Conservation (phyloP, 2,888 invertebrate genomes). For the Lepetodrilus schrolli region DNA sequence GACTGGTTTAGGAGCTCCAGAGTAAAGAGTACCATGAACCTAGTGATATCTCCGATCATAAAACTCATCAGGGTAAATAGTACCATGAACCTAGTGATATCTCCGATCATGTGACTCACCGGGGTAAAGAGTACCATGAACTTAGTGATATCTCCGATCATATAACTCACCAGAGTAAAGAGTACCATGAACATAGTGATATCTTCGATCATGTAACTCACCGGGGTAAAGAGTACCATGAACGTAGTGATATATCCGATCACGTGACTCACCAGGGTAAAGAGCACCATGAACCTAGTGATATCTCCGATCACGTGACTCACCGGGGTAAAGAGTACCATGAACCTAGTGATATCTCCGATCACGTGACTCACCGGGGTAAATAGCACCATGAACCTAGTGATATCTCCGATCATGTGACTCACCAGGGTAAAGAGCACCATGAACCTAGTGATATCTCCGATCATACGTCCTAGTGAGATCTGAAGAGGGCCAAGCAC, state of each 20-base stretch:
- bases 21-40: too few species aligned
- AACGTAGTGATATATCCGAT: not conserved
- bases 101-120: too few species aligned
- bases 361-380: constrained; percentile 64
- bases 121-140: not conserved
- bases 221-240: not conserved
- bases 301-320: constrained; percentile 36
- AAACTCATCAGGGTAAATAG: too few species aligned
- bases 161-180: not conserved
- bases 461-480: constrained; percentile 74
- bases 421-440: constrained; percentile 74
- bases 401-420: constrained; percentile 75
- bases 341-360: constrained; percentile 42
- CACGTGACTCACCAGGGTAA: constrained; percentile 51
- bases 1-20: too few species aligned
- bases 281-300: constrained; percentile 70
- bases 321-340: constrained; percentile 74
- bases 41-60: too few species aligned
- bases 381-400: constrained; percentile 74
- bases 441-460: constrained; percentile 75
- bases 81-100: too few species aligned
- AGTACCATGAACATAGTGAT: not conserved
- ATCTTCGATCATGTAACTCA: not conserved
- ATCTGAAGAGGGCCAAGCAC: constrained; percentile 75
- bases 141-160: not conserved